Evolutionary conservation across 2,113 vertebrate species (phyloP), one percentile per base, ranked within the genome.

Genomic region (Microcebus griseorufus): DNA sequence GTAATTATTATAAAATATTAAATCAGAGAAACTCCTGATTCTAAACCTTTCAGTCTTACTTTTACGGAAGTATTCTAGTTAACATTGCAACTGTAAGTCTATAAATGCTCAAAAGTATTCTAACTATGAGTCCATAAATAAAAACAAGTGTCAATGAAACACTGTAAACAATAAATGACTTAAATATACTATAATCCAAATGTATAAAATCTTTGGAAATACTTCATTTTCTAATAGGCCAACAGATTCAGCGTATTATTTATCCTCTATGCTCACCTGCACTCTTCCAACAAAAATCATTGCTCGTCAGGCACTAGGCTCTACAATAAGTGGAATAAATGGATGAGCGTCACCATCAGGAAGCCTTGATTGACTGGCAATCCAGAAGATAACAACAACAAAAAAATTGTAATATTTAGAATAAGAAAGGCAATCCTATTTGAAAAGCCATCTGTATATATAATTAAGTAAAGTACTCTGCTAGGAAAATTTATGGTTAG

Each of bases 401-500:
- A 88, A 13, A 69, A 39, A 45, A 62, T 20, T 0, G 0, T 29
- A 80, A 62, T 29, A 58, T 58, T 70, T 95, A 64, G 20, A 92
- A 67, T 53, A 53, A 95, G 42, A 93, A 88, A 86, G 25, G 29
- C 22, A 97, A 69, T 10, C 58, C 67, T 80, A 80, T 48, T 65
- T 84, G 39, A 94, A 93, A 96, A 96, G 16, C 27, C 42, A 90
- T 65, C 60, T 88, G 58, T 65, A 42, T 72, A 27, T 55, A 85
- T 70, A 81, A 94, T 72, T 95, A 82, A 51, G 58, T 67, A 16
- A 78, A 55, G n/a, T 69, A n/a, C 39, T 92, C 37, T 88, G 37
- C n/a, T 86, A 89, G 53, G 34, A 86, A 82, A 92, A 97, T 88
- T 70, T 79, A 83, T 45, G 48, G 72, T 91, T 70, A 93, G 79